phyloP scores from a whole-genome alignment of 2,113 vertebrate species.

The Budorcas taxicolor region DNA sequence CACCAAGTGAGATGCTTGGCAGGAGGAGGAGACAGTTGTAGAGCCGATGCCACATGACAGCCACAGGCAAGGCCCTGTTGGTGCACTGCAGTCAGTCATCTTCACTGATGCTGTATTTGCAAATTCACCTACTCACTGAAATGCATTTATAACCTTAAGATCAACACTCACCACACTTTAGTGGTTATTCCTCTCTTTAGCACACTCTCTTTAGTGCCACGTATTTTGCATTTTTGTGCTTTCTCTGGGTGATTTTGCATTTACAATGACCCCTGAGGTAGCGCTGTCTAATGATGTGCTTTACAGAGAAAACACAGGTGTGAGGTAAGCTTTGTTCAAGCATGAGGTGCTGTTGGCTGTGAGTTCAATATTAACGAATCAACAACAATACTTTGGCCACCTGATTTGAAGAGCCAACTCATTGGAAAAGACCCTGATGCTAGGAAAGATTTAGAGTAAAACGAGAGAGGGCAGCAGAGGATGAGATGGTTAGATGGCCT shows the following conservation, averaged over 20 bases:
- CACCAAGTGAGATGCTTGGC: not conserved
- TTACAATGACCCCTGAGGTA: not conserved
- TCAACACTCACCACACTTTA: fast-evolving
- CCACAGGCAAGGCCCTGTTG: fast-evolving
- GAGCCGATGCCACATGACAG: fast-evolving
- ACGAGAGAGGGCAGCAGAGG: not conserved
- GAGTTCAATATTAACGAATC: not conserved
- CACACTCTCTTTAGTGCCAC: fast-evolving
- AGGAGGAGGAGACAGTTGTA: not conserved
- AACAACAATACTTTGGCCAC: not conserved
- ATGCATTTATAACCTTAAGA: not conserved
- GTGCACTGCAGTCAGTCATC: fast-evolving
- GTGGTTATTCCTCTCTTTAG: not conserved
- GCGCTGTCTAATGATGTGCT: fast-evolving
- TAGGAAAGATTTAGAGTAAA: not conserved
- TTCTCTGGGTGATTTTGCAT: not conserved
- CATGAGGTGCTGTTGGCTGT: fast-evolving
- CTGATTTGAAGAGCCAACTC: not conserved
- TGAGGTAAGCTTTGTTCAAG: fast-evolving
- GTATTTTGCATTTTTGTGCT: not conserved
- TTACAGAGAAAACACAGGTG: fast-evolving
- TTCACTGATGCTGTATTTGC: not conserved
- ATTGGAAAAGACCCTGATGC: not conserved
- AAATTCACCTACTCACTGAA: not conserved
- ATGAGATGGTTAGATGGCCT: not conserved